A percentile compares a stretch with the other conserved stretches of the same genome.
These are phyloP conservation scores for Danio kyathit DNA, from an alignment of 2,797 vertebrate species.

Conservation along the genomic window DNA sequence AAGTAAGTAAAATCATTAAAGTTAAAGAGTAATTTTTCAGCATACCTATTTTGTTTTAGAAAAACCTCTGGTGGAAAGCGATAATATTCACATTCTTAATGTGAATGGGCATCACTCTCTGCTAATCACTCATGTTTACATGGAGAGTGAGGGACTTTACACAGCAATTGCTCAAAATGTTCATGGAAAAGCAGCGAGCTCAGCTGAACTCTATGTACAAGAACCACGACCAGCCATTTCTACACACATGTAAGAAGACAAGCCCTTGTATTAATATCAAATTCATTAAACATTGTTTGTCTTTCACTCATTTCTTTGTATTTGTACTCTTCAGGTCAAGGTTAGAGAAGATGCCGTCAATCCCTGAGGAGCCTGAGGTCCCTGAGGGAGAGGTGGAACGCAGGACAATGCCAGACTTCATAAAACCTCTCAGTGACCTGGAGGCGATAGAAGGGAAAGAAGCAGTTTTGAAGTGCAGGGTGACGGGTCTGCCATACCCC, in stretches of 20 bases:
- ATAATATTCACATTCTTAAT: slow-evolving; percentile 80
- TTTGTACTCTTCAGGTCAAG: slow-evolving; percentile 81
- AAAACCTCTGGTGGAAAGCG: slow-evolving; percentile 81
- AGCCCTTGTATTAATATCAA: neutral
- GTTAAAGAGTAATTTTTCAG: neutral
- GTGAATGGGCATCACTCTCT: slow-evolving; percentile 89
- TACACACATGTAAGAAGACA: slow-evolving; percentile 87
- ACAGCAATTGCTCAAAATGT: slow-evolving; percentile 82
- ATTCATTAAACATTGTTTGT: neutral
- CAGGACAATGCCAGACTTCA: slow-evolving; percentile 93
- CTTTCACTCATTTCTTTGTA: neutral
- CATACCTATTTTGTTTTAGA: slow-evolving; percentile 73
- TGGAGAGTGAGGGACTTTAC: slow-evolving; percentile 89
- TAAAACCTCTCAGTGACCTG: slow-evolving; percentile 88
- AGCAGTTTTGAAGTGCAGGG: slow-evolving; percentile 87
- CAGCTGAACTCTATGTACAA: slow-evolving; percentile 91
- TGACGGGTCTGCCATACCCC: slow-evolving; percentile 92
- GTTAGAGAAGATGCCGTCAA: slow-evolving; percentile 97
- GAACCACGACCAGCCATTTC: slow-evolving; percentile 86
- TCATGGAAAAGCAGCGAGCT: slow-evolving; percentile 85
- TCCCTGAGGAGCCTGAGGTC: slow-evolving; percentile 92
- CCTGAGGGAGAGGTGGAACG: slow-evolving; percentile 86
- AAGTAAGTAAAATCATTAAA: too few species aligned
- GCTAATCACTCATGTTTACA: slow-evolving; percentile 84
- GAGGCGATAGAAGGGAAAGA: slow-evolving; percentile 92